A percentile compares a stretch with the other conserved stretches of the same genome.
phyloP scores from a whole-genome alignment of 2,113 vertebrate genomes.

The Pseudopodoces humilis region DNA sequence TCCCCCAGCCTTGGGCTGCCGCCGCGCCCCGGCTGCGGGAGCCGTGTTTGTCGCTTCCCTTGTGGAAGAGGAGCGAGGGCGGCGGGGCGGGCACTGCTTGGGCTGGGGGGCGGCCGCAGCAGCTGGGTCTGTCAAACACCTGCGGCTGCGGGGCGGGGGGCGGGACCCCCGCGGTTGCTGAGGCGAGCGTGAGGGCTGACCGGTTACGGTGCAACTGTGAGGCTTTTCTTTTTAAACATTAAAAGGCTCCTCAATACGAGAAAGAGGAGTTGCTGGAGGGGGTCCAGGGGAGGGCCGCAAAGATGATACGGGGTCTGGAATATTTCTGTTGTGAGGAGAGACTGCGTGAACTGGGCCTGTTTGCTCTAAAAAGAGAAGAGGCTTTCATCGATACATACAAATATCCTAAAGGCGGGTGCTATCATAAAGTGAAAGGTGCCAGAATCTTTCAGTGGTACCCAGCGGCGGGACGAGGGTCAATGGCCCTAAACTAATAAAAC shows the following conservation, averaged over 20 bases:
- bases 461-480: background rate
- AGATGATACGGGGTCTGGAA: background rate
- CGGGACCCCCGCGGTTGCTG: background rate
- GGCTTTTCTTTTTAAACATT: too few relatives aligned
- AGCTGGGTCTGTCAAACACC: background rate
- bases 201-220: fast-evolving
- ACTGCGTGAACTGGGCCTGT: background rate
- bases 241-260: fast-evolving
- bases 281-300: background rate
- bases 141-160: background rate
- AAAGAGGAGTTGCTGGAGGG: background rate
- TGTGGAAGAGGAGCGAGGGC: background rate
- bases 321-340: background rate
- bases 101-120: background rate
- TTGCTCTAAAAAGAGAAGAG: too few relatives aligned
- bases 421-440: background rate
- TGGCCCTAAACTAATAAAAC: background rate
- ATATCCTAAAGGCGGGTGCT: background rate
- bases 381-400: fast-evolving
- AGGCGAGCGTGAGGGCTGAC: background rate
- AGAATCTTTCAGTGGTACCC: background rate
- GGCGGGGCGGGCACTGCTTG: background rate
- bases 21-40: background rate
- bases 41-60: background rate
- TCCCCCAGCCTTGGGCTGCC: background rate